Conservation (phyloP, 64 coral and sea anemone genomes). For the Hydrozoanthus tunicans region DNA sequence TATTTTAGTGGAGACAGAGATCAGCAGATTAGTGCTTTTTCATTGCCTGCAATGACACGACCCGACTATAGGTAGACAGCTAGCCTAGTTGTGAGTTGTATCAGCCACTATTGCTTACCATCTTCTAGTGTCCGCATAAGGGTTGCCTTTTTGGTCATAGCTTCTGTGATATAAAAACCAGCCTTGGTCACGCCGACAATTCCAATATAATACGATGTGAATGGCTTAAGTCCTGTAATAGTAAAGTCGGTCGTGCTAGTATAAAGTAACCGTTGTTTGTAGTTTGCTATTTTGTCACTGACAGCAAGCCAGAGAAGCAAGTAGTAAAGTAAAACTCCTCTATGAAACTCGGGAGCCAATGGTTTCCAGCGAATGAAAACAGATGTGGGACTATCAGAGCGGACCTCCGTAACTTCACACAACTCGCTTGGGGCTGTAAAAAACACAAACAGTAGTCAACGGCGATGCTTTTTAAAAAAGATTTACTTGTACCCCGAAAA, state of each 20-base stretch:
- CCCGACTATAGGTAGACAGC: too few species aligned
- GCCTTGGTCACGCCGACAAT: neutral
- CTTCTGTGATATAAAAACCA: conserved; percentile 12
- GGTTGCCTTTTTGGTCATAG: conserved; percentile 4
- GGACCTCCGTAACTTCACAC: conserved; percentile 18
- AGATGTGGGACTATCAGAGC: conserved; percentile 37
- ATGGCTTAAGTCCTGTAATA: conserved; percentile 7
- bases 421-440: conserved; percentile 16
- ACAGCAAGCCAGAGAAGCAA: conserved; percentile 16
- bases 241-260: neutral
- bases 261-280: neutral
- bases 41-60: too few species aligned
- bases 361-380: conserved; percentile 50
- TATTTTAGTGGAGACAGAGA: too few species aligned
- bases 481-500: neutral
- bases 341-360: conserved; percentile 26
- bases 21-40: too few species aligned
- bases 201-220: conserved; percentile 30
- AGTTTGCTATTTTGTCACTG: neutral
- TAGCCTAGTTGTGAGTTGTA: too few species aligned
- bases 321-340: neutral
- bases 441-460: neutral
- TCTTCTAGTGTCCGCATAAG: neutral
- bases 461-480: neutral
- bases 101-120: neutral